Conservation (phyloP, 1,140 invertebrate genomes). For the Drosophila watanabei region DNA sequence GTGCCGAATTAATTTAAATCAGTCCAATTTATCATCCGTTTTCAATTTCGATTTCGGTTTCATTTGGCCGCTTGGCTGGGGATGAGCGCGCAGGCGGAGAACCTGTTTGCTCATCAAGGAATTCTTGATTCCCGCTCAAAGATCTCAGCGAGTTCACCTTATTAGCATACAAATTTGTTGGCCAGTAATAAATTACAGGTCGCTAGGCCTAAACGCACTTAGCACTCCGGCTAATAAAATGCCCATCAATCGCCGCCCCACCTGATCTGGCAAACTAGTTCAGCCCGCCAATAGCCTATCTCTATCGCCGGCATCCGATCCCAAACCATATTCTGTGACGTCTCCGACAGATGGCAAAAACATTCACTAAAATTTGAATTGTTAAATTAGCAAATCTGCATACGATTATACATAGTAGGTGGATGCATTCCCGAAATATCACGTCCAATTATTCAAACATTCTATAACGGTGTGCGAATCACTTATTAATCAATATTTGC, state of each 20-base stretch:
- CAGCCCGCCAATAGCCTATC: slow-evolving; percentile 21
- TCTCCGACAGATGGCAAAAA: slow-evolving; percentile 16
- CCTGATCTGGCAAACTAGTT: slow-evolving; percentile 37
- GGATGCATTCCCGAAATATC: slow-evolving; percentile 32
- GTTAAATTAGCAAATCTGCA: slow-evolving; percentile 22
- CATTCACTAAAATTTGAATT: slow-evolving; percentile 51
- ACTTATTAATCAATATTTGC: slow-evolving; percentile 38
- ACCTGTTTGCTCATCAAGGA: slow-evolving; percentile 71
- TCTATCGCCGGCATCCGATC: not conserved
- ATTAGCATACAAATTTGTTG: slow-evolving; percentile 75
- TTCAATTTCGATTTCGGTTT: slow-evolving; percentile 58
- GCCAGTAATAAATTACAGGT: slow-evolving; percentile 31
- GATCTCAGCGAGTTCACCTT: slow-evolving; percentile 35
- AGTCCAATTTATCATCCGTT: slow-evolving; percentile 65
- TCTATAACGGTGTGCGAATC: slow-evolving; percentile 27
- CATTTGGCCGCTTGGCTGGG: slow-evolving; percentile 38
- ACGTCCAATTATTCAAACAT: slow-evolving; percentile 18
- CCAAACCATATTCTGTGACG: slow-evolving; percentile 11
- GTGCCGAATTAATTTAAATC: slow-evolving; percentile 48
- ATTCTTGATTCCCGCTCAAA: slow-evolving; percentile 39
- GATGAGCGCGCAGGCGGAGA: slow-evolving; percentile 44
- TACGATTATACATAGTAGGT: not conserved
- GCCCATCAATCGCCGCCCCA: slow-evolving; percentile 46
- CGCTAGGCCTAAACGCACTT: slow-evolving; percentile 42
- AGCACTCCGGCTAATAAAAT: slow-evolving; percentile 64